phyloP scores from a whole-genome alignment of 2,888 invertebrate genomes.

The Pseudococcus viburni region DNA sequence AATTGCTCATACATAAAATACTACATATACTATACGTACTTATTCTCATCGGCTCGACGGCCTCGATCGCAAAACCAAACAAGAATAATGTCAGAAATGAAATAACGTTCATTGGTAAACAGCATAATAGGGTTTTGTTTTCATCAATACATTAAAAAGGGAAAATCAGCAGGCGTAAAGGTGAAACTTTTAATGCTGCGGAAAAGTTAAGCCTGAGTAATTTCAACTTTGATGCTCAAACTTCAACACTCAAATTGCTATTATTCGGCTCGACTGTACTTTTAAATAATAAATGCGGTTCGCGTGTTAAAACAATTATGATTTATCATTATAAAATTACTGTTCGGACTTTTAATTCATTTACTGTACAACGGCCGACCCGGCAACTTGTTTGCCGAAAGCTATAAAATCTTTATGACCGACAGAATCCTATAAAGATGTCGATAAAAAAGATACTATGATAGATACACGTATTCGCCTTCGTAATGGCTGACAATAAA shows the following conservation, averaged over 20 bases:
- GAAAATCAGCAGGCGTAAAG: constrained; percentile 19
- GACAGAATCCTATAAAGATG: constrained; percentile 9
- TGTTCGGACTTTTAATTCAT: constrained; percentile 19
- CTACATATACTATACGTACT: neutral
- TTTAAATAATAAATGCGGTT: constrained; percentile 38
- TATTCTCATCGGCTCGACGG: neutral
- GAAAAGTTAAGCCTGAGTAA: constrained; percentile 23
- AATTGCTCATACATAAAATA: constrained; percentile 10
- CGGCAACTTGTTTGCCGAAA: constrained; percentile 8
- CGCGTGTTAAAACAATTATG: constrained; percentile 39
- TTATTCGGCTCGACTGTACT: neutral
- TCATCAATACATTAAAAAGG: constrained; percentile 44
- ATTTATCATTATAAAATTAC: constrained; percentile 38
- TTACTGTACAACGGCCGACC: neutral
- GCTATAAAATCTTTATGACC: constrained; percentile 26
- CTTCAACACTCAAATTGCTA: constrained; percentile 38
- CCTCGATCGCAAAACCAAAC: neutral
- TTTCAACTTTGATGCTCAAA: constrained; percentile 35
- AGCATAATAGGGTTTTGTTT: constrained; percentile 11
- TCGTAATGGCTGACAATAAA: constrained; percentile 9
- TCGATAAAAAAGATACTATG: constrained; percentile 32
- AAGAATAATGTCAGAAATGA: constrained; percentile 38
- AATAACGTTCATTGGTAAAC: constrained; percentile 30
- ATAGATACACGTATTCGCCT: neutral
- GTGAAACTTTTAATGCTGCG: constrained; percentile 17